Base-by-base conservation (phyloP, 2,888 invertebrate species). In the Stenchaetothrips biformis region DNA sequence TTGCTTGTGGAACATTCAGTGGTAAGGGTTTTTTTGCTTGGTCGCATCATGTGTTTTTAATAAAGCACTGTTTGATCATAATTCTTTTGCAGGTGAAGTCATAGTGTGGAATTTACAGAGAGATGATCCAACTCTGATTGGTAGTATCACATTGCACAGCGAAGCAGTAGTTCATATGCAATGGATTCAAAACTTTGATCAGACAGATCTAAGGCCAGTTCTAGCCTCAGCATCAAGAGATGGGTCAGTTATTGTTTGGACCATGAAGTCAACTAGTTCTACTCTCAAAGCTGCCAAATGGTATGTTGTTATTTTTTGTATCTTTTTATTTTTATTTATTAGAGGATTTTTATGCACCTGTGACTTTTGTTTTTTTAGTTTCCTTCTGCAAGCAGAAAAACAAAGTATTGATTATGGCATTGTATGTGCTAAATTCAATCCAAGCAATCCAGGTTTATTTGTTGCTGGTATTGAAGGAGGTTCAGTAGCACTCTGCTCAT, bases 1-100 rank as follows among this genome's bases (percentile, higher is more conserved):
- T 74, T 74, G 67, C 67, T 74, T 74, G 67, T 74, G 67, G 67
- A 74, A 74, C 67, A 6, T 74, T 21, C 25, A 74, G 67, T 74
- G 67, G 67, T 74, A 74, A 25, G 11, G 11, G 4, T 4, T 37
- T 37, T 1, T 37, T 37, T 37, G 25, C 25, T 25, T 25, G 8
- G 18, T 13, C 16, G 16, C 18, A 74, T 25, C 2, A 7, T 74
- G 67, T 37, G 37, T 37, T 37, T 37, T 37, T 0, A 74, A 74
- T 25, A 74, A 18, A 74, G 8, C 11, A 7, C 25, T 74, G 11
- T 59, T 59, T 7, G 25, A 74, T 25, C 25, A 11, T 25, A 74
- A 74, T 25, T 21, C 7, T 74, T 2, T 74, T 74, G 1, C 67
- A 74, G 67, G 67, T 25, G 67, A 74, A 74, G 25, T 74, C 25